phyloP scores from a whole-genome alignment of 2,113 vertebrate species.

The Apus apus region DNA sequence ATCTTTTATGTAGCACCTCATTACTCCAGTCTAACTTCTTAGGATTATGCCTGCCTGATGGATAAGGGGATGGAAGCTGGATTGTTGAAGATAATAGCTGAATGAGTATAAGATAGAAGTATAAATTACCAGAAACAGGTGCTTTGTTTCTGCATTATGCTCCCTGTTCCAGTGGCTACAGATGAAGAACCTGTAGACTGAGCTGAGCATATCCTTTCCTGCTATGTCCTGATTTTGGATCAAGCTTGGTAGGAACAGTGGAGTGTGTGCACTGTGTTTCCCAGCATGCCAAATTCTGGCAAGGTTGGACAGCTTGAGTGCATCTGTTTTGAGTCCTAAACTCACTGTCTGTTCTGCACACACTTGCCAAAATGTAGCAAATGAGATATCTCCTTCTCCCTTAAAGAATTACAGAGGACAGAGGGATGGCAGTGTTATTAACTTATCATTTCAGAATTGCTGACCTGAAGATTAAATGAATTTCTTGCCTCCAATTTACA shows the following conservation, averaged over 20 bases:
- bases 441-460: not conserved
- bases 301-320: not conserved
- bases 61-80: not conserved
- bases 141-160: not conserved
- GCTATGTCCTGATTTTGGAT: not conserved
- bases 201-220: not conserved
- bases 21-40: not conserved
- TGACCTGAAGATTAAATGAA: not conserved
- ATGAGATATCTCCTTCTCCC: not conserved
- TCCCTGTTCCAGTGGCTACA: not conserved
- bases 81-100: not conserved
- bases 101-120: not conserved
- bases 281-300: not conserved
- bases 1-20: not conserved
- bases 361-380: not conserved
- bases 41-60: not conserved
- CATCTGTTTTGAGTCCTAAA: not conserved
- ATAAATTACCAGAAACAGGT: not conserved
- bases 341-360: not conserved
- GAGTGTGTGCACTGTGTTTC: not conserved
- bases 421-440: not conserved
- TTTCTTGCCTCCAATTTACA: not conserved
- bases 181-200: not conserved
- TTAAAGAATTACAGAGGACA: not conserved
- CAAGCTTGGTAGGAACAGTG: not conserved